These are phyloP conservation scores for Drosophila triauraria DNA, from an alignment of 1,140 invertebrate species.

Conservation along the genomic window DNA sequence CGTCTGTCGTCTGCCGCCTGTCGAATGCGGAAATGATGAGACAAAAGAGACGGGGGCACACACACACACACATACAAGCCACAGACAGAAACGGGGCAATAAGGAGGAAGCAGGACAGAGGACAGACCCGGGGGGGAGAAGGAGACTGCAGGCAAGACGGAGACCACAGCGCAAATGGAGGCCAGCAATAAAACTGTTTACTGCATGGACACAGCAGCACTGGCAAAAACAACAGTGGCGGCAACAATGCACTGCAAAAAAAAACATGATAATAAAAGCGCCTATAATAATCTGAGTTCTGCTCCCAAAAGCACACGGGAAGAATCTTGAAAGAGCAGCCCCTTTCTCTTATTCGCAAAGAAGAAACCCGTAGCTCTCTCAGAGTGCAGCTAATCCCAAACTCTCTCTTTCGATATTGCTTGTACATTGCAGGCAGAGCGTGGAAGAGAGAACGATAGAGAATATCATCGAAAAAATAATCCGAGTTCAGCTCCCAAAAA, in stretches of 20 bases:
- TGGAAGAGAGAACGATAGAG: too few relatives aligned
- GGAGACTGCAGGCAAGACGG: background rate
- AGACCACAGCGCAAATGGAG: conserved; percentile 59
- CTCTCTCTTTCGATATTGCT: too few relatives aligned
- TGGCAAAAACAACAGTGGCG: conserved; percentile 30
- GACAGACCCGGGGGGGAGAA: background rate
- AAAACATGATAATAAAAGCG: background rate
- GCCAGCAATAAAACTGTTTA: conserved; percentile 69
- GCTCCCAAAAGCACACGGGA: too few relatives aligned
- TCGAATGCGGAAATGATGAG: conserved; percentile 67
- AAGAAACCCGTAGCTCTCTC: too few relatives aligned
- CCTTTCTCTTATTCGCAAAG: too few relatives aligned
- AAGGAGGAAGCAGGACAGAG: background rate
- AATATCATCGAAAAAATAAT: too few relatives aligned
- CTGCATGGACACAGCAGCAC: conserved; percentile 44
- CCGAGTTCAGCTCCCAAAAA: background rate
- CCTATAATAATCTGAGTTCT: background rate
- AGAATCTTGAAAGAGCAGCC: too few relatives aligned
- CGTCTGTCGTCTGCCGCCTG: conserved; percentile 65
- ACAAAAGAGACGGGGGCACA: conserved; percentile 32
- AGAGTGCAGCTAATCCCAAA: too few relatives aligned
- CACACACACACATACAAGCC: conserved; percentile 10
- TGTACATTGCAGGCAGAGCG: too few relatives aligned
- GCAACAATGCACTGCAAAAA: background rate
- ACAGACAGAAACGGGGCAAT: background rate